phyloP scores from a whole-genome alignment of 2,888 invertebrate genomes.

The Sepiola atlantica region DNA sequence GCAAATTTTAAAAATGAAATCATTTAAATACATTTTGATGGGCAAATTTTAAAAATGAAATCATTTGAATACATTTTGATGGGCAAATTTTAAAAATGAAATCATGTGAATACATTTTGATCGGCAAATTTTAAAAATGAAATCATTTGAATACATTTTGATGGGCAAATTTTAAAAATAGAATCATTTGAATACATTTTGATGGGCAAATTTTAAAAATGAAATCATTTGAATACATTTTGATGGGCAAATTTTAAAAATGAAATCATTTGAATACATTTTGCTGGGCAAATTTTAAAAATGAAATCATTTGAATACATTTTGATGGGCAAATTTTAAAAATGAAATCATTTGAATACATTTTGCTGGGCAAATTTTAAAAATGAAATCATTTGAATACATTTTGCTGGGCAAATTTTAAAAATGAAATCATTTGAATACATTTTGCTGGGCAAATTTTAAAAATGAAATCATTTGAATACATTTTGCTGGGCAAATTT shows the following conservation, averaged over 20 bases:
- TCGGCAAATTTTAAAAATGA: background rate
- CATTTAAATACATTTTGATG: background rate
- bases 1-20: conserved; percentile 51
- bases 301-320: background rate
- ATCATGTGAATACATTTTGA: background rate
- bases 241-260: conserved; percentile 50
- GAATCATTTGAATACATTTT: background rate
- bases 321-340: conserved; percentile 50
- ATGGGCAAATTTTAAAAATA: conserved; percentile 52
- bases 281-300: conserved; percentile 75
- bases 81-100: conserved; percentile 50
- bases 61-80: background rate
- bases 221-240: background rate
- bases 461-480: conserved; percentile 14
- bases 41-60: conserved; percentile 51
- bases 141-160: conserved; percentile 22
- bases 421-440: conserved; percentile 12
- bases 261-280: background rate
- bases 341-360: background rate
- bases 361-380: conserved; percentile 75
- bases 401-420: conserved; percentile 75
- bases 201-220: conserved; percentile 50
- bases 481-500: conserved; percentile 75
- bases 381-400: background rate
- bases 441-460: conserved; percentile 75